Evolutionary conservation across 1,140 invertebrate species (phyloP), one percentile per base, ranked within the genome.

Genomic region (Dreissena polymorpha): DNA sequence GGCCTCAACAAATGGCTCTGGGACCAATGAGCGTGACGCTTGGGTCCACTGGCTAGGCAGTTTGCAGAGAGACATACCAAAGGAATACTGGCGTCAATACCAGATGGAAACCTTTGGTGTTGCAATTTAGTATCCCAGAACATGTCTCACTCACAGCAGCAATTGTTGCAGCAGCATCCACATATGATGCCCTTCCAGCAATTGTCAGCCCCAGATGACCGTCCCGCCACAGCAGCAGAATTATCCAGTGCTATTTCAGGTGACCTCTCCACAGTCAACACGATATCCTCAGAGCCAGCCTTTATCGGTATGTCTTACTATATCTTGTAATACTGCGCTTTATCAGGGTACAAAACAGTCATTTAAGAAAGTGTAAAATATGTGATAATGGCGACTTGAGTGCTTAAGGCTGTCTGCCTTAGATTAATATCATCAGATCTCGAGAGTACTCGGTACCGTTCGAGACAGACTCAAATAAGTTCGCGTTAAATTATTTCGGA

Each of bases 81-180:
- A 68, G 65, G 14, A 68, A 29, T 25, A 68, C 65, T 68, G 21
- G 65, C 65, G 27, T 68, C 65, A 68, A 29, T 29, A 68, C 21
- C 65, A 68, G 65, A 68, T 2, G 65, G 21, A 68, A 68, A 68
- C 21, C 65, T 25, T 25, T 23, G 14, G 21, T 29, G 27, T 68
- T 25, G 27, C 21, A 18, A 29, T 68, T 1, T 7, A 27, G 27
- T 29, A 25, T 16, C 65, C 21, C 21, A 25, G 14, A n/a, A 23
- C 14, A 29, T n/a, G 65, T 16, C 65, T 21, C 39, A 39, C 12
- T 21, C 18, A 49, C 18, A 39, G 49, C 68, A 39, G 39, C 29
- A 12, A 39, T n/a, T 70, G 25, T 21, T 70, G 68, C 39, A 29
- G 21, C 23, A 39, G 29, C 23, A 18, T 12, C 16, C 49, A 21